Conservation (phyloP, 2,113 vertebrate species). For the Oostethus manadensis region DNA sequence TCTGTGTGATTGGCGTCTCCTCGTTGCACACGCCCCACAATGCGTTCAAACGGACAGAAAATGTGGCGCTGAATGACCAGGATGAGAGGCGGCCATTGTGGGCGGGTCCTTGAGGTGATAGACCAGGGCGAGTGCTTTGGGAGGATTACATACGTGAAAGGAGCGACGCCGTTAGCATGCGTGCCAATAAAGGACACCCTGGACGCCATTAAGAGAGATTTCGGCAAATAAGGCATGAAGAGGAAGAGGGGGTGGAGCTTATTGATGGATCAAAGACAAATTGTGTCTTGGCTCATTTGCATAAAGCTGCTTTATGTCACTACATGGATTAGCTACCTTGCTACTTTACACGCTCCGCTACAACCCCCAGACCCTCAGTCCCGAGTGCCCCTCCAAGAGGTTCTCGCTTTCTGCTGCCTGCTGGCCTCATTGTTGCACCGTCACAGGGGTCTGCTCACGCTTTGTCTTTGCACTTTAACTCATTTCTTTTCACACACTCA, state of each 20-base stretch:
- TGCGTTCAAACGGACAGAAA: slow-evolving; percentile 76
- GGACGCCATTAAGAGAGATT: slow-evolving; percentile 78
- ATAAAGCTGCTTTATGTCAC: slow-evolving; percentile 76
- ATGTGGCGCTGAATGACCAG: slow-evolving; percentile 65
- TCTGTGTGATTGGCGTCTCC: slow-evolving; percentile 47
- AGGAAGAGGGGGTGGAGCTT: slow-evolving; percentile 44
- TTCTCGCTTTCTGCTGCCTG: slow-evolving; percentile 59
- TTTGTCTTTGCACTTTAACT: slow-evolving; percentile 64
- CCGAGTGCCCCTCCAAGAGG: slow-evolving; percentile 49
- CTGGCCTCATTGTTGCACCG: slow-evolving; percentile 56
- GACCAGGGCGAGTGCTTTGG: slow-evolving; percentile 18
- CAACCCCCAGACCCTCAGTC: slow-evolving; percentile 33
- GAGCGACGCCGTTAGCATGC: slow-evolving; percentile 69
- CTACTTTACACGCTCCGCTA: slow-evolving; percentile 55
- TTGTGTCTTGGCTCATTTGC: slow-evolving; percentile 71
- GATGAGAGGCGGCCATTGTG: background rate
- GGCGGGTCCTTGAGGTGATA: background rate
- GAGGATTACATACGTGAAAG: slow-evolving; percentile 71
- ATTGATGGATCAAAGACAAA: slow-evolving; percentile 72
- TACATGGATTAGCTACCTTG: slow-evolving; percentile 68
- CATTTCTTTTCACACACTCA: slow-evolving; percentile 52
- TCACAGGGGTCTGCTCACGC: slow-evolving; percentile 58
- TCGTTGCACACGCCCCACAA: slow-evolving; percentile 69
- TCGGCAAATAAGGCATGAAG: slow-evolving; percentile 52
- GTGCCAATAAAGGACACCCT: slow-evolving; percentile 68